Evolutionary conservation across 2,113 vertebrate genomes (phyloP).

Genomic region (Xerus inauris): DNA sequence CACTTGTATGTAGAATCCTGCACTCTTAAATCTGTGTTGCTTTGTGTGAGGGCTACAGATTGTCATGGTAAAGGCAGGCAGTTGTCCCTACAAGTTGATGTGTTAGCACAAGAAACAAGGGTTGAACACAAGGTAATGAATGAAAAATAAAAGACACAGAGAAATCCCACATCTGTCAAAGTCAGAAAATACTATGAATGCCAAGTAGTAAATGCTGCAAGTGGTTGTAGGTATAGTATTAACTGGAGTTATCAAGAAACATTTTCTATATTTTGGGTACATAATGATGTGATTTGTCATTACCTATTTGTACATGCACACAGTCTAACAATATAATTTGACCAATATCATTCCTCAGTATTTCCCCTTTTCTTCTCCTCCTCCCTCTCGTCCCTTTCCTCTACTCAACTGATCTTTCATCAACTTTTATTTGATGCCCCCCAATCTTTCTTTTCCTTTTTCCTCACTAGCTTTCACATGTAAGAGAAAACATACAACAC

Average conservation of each 20-base stretch:
- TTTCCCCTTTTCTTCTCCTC: too few relatives aligned
- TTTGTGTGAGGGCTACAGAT: neutral
- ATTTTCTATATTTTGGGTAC: neutral
- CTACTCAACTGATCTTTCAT: too few relatives aligned
- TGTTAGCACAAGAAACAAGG: neutral
- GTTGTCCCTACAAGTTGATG: neutral
- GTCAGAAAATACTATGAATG: neutral
- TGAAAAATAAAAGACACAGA: neutral
- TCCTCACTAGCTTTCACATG: too few relatives aligned
- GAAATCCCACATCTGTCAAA: constrained; percentile 15
- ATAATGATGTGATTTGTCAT: too few relatives aligned
- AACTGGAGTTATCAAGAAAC: neutral
- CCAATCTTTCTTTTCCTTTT: too few relatives aligned
- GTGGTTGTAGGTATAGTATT: neutral
- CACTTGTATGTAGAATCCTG: neutral
- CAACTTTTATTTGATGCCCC: too few relatives aligned
- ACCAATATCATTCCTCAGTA: too few relatives aligned
- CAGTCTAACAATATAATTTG: too few relatives aligned
- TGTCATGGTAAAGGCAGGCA: neutral
- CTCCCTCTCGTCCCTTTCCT: too few relatives aligned
- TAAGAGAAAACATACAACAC: too few relatives aligned
- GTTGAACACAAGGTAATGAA: neutral
- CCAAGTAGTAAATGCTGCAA: neutral
- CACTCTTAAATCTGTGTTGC: neutral
- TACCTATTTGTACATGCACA: too few relatives aligned